Base-by-base conservation (phyloP, 2,888 invertebrate species). In the Dryococelus australis region DNA sequence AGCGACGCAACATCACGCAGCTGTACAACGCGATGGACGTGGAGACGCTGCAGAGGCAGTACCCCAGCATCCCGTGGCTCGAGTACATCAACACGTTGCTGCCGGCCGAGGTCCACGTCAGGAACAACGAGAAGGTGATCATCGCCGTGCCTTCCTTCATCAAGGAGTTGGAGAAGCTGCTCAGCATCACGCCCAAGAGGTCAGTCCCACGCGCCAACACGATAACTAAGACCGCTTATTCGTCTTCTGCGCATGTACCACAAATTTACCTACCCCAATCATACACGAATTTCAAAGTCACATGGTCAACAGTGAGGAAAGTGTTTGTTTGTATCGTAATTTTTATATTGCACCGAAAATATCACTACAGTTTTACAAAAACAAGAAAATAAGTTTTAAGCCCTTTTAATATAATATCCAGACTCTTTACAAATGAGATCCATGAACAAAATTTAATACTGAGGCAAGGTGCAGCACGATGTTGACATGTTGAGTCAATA, bases 11-110 rank as follows among this genome's bases (percentile, higher is more conserved):
- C 92, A 97, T 97, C 12, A 96, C 97, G 9, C 96, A 96, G 89
- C 94, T 98, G n/a, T 98, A 98, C 93, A 98, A 99, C 91, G 97
- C 98, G 12, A 97, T 97, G 95, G 96, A 96, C 0, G 93, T 99
- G n/a, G 92, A 93, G 1, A 95, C 98, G 90, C 92, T 99, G 80
- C 95, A 97, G 91, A 91, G 93, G 83, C 95, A 95, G 90, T 98
- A 96, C 93, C 95, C 96, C 0, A 95, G 94, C 91, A 94, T 97
- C 86, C 96, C 96, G 4, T 98, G 98, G 98, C 91, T 95, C 90
- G 95, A 96, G 88, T 98, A 98, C 92, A 96, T 98, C 91, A 97
- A 97, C 92, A 95, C 94, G 0, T 93, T 98, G 16, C 93, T 99
- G 86, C 95, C 96, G 0, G 94, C 95, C 0, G 94, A 94, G 43